Evolutionary conservation across 1,140 invertebrate genomes (phyloP).

Genomic region (Carposina sasakii): DNA sequence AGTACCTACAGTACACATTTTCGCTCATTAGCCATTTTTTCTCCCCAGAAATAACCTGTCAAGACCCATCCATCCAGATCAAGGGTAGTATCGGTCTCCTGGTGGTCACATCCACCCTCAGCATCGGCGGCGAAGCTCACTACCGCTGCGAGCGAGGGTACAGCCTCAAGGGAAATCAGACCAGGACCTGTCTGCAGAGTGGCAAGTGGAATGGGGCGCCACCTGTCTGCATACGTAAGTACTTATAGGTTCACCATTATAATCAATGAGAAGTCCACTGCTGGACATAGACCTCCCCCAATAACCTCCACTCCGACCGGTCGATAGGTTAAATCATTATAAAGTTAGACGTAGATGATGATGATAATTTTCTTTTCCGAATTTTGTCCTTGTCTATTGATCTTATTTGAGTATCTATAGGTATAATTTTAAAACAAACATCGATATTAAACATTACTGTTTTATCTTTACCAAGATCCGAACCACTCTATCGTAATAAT

Average conservation of each 20-base stretch:
- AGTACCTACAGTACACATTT: too few species aligned
- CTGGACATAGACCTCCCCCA: too few species aligned
- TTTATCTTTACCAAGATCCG: constrained; percentile 23
- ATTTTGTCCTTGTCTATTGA: too few species aligned
- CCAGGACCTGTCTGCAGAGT: constrained; percentile 82
- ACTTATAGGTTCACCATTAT: too few species aligned
- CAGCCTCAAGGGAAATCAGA: constrained; percentile 84
- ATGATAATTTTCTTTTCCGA: not conserved
- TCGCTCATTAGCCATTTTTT: too few species aligned
- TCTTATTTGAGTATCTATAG: too few species aligned
- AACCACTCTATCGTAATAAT: too few species aligned
- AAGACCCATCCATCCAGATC: constrained; percentile 72
- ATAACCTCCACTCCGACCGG: too few species aligned
- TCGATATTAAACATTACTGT: constrained; percentile 1
- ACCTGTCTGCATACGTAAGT: constrained; percentile 88
- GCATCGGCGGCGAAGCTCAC: constrained; percentile 83
- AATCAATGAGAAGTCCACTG: too few species aligned
- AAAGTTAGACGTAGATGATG: constrained; percentile 4
- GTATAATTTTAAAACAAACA: too few species aligned
- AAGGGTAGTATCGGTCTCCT: constrained; percentile 48
- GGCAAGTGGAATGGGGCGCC: constrained; percentile 87
- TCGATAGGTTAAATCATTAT: too few species aligned
- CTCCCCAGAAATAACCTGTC: constrained; percentile 86
- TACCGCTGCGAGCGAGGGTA: constrained; percentile 89
- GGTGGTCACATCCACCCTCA: constrained; percentile 75